These are phyloP conservation scores for Chelmon rostratus DNA, from an alignment of 2,797 vertebrate genomes.

Conservation along the genomic window DNA sequence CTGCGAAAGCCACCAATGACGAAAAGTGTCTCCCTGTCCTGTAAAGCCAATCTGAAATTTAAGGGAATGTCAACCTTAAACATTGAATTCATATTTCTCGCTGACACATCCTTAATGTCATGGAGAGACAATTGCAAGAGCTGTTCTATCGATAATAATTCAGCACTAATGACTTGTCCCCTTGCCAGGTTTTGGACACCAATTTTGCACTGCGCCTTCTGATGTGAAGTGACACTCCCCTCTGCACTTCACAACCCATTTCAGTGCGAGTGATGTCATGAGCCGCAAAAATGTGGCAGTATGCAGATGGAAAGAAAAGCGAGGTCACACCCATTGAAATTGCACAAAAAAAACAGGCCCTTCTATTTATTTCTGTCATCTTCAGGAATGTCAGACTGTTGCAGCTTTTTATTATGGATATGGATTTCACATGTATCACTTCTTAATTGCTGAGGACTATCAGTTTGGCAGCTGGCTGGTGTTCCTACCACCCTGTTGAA, in stretches of 20 bases:
- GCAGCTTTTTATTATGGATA: constrained; percentile 35
- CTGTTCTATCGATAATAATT: constrained; percentile 37
- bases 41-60: constrained; percentile 19
- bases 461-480: constrained; percentile 36
- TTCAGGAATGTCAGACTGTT: constrained; percentile 41
- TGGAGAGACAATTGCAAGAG: constrained; percentile 12
- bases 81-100: constrained; percentile 15
- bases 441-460: constrained; percentile 50
- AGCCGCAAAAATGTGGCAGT: constrained; percentile 18
- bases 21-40: not conserved
- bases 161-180: constrained; percentile 35
- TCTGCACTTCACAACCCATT: constrained; percentile 35
- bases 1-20: not conserved
- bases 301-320: constrained; percentile 26
- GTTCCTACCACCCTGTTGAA: constrained; percentile 25
- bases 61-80: constrained; percentile 2
- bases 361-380: constrained; percentile 15
- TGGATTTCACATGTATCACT: constrained; percentile 38
- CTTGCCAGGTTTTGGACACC: constrained; percentile 33
- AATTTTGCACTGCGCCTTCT: constrained; percentile 28
- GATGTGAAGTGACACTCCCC: constrained; percentile 48
- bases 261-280: constrained; percentile 22
- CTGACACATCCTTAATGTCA: constrained; percentile 31
- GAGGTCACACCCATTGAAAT: constrained; percentile 4
- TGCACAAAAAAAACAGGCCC: constrained; percentile 16